A percentile compares a stretch with the other conserved stretches of the same genome.
These are phyloP conservation scores for Patiria miniata DNA, from an alignment of 35 echinoderm and acorn worm species.

Conservation along the genomic window DNA sequence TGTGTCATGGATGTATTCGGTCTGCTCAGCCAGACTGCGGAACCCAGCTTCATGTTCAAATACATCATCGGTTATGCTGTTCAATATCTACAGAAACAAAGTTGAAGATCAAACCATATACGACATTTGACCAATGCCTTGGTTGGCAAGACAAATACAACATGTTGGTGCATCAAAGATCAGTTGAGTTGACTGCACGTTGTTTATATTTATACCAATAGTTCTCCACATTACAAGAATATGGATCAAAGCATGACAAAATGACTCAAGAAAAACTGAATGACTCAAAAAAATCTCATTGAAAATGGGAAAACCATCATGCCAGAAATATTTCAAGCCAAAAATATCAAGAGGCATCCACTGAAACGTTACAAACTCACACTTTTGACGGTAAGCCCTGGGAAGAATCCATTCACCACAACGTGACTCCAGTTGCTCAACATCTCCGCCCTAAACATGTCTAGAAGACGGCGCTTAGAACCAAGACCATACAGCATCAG, in stretches of 20 bases:
- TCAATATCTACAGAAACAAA: slow-evolving; percentile 73
- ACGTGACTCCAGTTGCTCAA: slow-evolving; percentile 61
- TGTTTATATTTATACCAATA: too few relatives aligned
- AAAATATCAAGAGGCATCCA: too few relatives aligned
- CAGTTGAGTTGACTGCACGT: too few relatives aligned
- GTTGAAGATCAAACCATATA: neutral
- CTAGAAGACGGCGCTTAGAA: slow-evolving; percentile 76
- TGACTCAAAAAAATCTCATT: too few relatives aligned
- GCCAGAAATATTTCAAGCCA: too few relatives aligned
- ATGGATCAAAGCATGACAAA: too few relatives aligned
- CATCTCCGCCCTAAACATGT: slow-evolving; percentile 54
- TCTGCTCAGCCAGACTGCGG: slow-evolving; percentile 71
- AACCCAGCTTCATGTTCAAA: slow-evolving; percentile 49
- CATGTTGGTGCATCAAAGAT: too few relatives aligned
- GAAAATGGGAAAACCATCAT: too few relatives aligned
- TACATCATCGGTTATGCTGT: slow-evolving; percentile 84
- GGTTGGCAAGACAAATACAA: too few relatives aligned
- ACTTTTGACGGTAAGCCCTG: slow-evolving; percentile 84
- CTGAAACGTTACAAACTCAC: slow-evolving; percentile 43
- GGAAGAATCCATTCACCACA: slow-evolving; percentile 97
- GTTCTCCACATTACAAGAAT: too few relatives aligned
- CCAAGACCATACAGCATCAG: slow-evolving; percentile 88
- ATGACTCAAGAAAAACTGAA: too few relatives aligned
- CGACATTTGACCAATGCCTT: too few relatives aligned
- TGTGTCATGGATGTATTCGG: slow-evolving; percentile 70